These are phyloP conservation scores for Automeris io DNA, from an alignment of 2,888 invertebrate genomes.

Conservation along the genomic window DNA sequence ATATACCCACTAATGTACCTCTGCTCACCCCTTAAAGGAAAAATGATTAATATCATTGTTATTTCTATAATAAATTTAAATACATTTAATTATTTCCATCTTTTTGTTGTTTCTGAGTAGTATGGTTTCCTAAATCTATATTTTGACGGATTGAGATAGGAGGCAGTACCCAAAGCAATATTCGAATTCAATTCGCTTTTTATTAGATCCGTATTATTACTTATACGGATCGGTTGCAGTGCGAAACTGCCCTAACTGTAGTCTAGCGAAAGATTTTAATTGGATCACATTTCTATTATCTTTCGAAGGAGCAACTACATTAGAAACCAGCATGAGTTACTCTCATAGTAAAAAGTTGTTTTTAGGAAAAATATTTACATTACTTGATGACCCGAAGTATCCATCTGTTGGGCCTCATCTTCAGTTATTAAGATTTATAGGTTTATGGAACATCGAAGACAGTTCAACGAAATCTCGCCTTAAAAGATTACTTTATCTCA, in stretches of 20 bases:
- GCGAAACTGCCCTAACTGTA: no score
- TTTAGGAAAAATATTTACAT: constrained; percentile 14
- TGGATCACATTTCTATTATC: not conserved
- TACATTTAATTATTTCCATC: no score
- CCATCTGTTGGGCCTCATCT: constrained; percentile 48
- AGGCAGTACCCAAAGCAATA: no score
- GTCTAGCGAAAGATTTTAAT: constrained; percentile 1
- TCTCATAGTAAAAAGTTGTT: not conserved
- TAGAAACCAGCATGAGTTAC: not conserved
- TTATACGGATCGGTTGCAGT: no score
- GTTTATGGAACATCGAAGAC: constrained; percentile 40
- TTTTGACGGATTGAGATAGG: no score
- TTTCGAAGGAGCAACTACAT: not conserved
- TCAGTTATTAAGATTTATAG: constrained; percentile 28
- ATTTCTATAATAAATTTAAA: no score
- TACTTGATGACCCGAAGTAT: constrained; percentile 34
- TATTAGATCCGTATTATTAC: no score
- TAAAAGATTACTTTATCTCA: constrained; percentile 32
- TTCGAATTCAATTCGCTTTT: no score
- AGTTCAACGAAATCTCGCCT: constrained; percentile 21
- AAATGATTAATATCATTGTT: no score
- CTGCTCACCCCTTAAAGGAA: no score
- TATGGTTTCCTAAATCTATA: no score
- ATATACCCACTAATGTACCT: not conserved
- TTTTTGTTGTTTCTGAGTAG: no score